A percentile compares a stretch with the other conserved stretches of the same genome.
Conservation (phyloP, 2,797 vertebrate genomes). For the Harpagifer antarcticus region DNA sequence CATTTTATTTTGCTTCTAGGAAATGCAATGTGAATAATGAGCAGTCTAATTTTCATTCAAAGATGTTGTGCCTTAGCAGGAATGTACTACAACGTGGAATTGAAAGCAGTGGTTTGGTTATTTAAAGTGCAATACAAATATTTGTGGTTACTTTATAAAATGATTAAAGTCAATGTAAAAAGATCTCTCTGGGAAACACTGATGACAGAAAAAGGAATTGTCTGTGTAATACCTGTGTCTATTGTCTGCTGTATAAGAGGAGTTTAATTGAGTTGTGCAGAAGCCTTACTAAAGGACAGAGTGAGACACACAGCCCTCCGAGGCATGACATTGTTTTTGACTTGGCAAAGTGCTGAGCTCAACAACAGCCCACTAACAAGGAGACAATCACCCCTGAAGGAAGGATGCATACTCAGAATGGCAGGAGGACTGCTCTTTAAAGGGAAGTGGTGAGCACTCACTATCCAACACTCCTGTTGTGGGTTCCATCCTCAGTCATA, state of each 20-base stretch:
- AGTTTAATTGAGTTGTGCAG: constrained; percentile 76
- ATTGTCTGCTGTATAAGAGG: constrained; percentile 58
- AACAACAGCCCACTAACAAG: constrained; percentile 81
- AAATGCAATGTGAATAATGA: too few species aligned
- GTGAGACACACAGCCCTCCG: constrained; percentile 72
- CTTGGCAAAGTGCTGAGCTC: constrained; percentile 85
- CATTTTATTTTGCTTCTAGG: too few species aligned
- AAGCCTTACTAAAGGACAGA: constrained; percentile 69
- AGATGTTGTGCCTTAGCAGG: too few species aligned
- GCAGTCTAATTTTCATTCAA: too few species aligned
- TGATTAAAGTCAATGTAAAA: constrained; percentile 7
- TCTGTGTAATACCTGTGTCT: constrained; percentile 50
- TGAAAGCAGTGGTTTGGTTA: too few species aligned
- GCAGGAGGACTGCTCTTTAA: constrained; percentile 70
- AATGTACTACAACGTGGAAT: too few species aligned
- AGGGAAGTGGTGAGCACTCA: constrained; percentile 56
- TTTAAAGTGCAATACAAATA: too few species aligned
- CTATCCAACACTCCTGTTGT: constrained; percentile 54
- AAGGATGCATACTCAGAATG: constrained; percentile 69
- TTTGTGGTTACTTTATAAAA: background rate
- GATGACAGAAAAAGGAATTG: constrained; percentile 22
- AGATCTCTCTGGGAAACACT: background rate
- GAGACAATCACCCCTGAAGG: constrained; percentile 76
- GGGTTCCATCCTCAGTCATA: constrained; percentile 44
- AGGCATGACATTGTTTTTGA: constrained; percentile 84